Conservation (phyloP, 2,113 vertebrate genomes). For the Notarius quadriscutis region DNA sequence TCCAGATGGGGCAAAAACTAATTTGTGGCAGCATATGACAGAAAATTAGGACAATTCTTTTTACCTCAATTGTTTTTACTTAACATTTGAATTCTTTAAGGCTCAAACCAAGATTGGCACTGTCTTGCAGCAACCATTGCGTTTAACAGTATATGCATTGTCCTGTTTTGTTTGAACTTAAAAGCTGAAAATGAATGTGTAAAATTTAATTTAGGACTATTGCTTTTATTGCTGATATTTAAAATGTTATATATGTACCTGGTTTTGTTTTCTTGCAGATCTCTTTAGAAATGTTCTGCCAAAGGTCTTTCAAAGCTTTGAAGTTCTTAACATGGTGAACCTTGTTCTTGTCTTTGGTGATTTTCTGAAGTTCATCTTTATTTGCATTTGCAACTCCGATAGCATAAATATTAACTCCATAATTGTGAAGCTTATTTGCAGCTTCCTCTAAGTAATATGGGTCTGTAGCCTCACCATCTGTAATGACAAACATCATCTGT, state of each 20-base stretch:
- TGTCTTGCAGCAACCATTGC: not conserved
- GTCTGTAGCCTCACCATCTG: slow-evolving; percentile 72
- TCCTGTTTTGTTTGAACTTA: not conserved
- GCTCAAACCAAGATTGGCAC: not conserved
- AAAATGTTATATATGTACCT: slow-evolving; percentile 62
- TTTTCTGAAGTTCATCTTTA: slow-evolving; percentile 66
- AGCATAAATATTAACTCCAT: slow-evolving; percentile 67
- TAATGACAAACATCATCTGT: slow-evolving; percentile 77
- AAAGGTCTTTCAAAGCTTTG: slow-evolving; percentile 62
- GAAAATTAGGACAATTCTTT: not conserved
- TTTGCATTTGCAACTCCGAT: slow-evolving; percentile 71
- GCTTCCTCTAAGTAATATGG: slow-evolving; percentile 38
- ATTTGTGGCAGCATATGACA: not conserved
- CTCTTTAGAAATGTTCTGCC: slow-evolving; percentile 64
- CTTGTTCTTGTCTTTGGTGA: slow-evolving; percentile 58
- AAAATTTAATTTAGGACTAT: not conserved
- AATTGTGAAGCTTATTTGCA: slow-evolving; percentile 54
- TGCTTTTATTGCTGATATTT: not conserved
- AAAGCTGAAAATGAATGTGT: not conserved
- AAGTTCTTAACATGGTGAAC: slow-evolving; percentile 72
- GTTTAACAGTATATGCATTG: too few species aligned
- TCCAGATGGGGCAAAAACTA: too few species aligned
- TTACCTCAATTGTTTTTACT: too few species aligned
- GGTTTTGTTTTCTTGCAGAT: slow-evolving; percentile 73
- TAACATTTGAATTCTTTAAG: not conserved